A percentile compares a stretch with the other conserved stretches of the same genome.
Evolutionary conservation across 2,113 vertebrate species (phyloP).

Genomic region (Eulemur rufifrons): DNA sequence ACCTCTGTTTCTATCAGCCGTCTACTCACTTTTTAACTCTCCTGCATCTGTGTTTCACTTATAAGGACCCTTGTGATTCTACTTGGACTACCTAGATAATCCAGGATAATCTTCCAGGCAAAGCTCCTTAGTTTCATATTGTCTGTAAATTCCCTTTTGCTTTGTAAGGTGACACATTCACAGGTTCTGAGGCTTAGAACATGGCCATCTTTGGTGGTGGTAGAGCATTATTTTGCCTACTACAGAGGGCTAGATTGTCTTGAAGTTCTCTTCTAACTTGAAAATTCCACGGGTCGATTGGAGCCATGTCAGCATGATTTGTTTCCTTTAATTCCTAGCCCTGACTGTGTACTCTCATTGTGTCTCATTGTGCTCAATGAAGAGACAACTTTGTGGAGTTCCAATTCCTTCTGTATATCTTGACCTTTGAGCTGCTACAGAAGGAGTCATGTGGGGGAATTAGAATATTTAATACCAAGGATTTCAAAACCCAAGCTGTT

Average conservation of each 20-base stretch:
- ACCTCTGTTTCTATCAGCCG: not conserved
- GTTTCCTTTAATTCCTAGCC: constrained; percentile 52
- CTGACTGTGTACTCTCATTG: constrained; percentile 47
- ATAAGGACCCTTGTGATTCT: not conserved
- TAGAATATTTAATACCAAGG: constrained; percentile 49
- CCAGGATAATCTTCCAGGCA: not conserved
- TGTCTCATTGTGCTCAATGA: constrained; percentile 52
- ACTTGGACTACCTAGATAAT: not conserved
- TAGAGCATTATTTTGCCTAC: not conserved
- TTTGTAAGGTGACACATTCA: not conserved
- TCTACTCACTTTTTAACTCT: not conserved
- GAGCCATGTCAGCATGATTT: constrained; percentile 54
- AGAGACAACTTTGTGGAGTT: constrained; percentile 65
- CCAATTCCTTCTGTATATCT: constrained; percentile 50
- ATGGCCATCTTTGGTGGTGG: not conserved
- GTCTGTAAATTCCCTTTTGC: not conserved
- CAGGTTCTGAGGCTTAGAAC: not conserved
- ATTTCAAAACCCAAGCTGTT: constrained; percentile 62
- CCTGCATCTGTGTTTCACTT: not conserved
- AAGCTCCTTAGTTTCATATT: not conserved
- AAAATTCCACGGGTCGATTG: constrained; percentile 33
- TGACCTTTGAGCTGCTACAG: constrained; percentile 70
- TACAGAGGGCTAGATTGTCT: constrained; percentile 57
- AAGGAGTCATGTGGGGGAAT: constrained; percentile 64
- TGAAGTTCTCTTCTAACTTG: constrained; percentile 19